Conservation (phyloP, 2,888 invertebrate genomes). For the Pseudeuparius sepicola region DNA sequence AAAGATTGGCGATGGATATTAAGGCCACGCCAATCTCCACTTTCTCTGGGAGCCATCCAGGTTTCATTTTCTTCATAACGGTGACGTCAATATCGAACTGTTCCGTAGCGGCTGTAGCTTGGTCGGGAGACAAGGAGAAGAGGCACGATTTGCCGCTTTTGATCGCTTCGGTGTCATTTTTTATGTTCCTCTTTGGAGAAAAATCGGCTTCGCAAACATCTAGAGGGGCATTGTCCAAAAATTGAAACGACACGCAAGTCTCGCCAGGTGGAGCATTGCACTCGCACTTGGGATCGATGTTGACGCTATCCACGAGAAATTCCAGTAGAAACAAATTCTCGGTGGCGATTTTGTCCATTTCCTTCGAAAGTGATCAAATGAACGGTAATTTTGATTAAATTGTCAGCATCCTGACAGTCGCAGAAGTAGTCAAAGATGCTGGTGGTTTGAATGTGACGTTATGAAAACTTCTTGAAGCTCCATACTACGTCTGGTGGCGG, state of each 20-base stretch:
- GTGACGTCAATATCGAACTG: conserved; percentile 48
- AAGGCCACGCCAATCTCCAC: conserved; percentile 43
- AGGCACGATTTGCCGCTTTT: conserved; percentile 59
- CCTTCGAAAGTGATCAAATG: no score
- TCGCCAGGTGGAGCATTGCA: conserved; percentile 37
- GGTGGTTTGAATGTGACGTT: no score
- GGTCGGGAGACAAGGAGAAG: conserved; percentile 49
- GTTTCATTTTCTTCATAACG: conserved; percentile 50
- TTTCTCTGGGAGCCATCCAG: conserved; percentile 53
- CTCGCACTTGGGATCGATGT: conserved; percentile 29
- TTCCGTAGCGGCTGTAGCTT: conserved; percentile 43
- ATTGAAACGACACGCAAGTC: conserved; percentile 53
- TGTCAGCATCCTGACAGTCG: no score
- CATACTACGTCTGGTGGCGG: conserved; percentile 40
- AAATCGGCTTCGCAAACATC: conserved; percentile 53
- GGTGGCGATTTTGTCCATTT: conserved; percentile 40
- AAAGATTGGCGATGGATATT: conserved; percentile 51
- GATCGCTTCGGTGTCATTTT: conserved; percentile 38
- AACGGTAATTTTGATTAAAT: no score
- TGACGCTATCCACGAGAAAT: conserved; percentile 49
- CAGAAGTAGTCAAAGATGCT: no score
- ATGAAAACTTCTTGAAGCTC: conserved; percentile 24
- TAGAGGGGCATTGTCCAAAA: conserved; percentile 47
- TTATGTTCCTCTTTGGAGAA: conserved; percentile 28
- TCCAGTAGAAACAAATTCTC: conserved; percentile 54